These are phyloP conservation scores for Gymnodraco acuticeps DNA, from an alignment of 2,797 vertebrate species.

Conservation along the genomic window DNA sequence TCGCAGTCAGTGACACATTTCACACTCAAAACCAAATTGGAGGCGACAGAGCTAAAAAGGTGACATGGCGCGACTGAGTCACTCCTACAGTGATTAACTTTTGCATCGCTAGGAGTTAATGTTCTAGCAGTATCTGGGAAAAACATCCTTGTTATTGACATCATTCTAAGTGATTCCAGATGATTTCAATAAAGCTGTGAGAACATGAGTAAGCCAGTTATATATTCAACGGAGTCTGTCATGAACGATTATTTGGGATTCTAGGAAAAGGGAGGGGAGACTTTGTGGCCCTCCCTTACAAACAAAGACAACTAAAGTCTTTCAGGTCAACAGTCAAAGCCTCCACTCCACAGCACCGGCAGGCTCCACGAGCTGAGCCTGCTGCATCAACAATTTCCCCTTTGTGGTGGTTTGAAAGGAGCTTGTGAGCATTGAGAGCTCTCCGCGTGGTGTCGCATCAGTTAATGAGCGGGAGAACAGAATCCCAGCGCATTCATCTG, in stretches of 20 bases:
- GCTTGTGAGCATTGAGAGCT: slow-evolving; percentile 23
- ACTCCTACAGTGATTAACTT: slow-evolving; percentile 15
- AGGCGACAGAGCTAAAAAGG: slow-evolving; percentile 10
- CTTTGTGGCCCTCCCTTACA: slow-evolving; percentile 16
- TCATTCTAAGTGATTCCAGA: slow-evolving; percentile 29
- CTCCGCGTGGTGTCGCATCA: not conserved
- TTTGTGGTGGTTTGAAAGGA: slow-evolving; percentile 56
- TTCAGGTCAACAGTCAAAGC: slow-evolving; percentile 43
- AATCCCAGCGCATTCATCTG: slow-evolving; percentile 21
- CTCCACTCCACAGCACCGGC: slow-evolving; percentile 19
- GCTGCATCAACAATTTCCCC: slow-evolving; percentile 55
- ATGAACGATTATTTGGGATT: slow-evolving; percentile 12
- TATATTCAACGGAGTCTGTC: slow-evolving; percentile 10
- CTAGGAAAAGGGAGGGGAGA: not conserved
- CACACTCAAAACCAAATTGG: slow-evolving; percentile 7
- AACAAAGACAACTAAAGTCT: slow-evolving; percentile 36
- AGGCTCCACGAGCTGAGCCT: slow-evolving; percentile 39
- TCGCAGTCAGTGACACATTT: not conserved
- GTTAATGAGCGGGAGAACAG: slow-evolving; percentile 9
- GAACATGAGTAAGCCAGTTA: slow-evolving; percentile 6
- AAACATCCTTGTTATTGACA: slow-evolving; percentile 16
- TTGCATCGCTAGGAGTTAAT: slow-evolving; percentile 12
- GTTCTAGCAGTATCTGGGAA: slow-evolving; percentile 4
- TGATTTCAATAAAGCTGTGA: slow-evolving; percentile 8
- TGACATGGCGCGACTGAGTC: slow-evolving; percentile 22